Percentiles rank a stretch among this genome's conserved stretches.
Conservation (phyloP, 2,797 vertebrate genomes). For the Spinus pinus region DNA sequence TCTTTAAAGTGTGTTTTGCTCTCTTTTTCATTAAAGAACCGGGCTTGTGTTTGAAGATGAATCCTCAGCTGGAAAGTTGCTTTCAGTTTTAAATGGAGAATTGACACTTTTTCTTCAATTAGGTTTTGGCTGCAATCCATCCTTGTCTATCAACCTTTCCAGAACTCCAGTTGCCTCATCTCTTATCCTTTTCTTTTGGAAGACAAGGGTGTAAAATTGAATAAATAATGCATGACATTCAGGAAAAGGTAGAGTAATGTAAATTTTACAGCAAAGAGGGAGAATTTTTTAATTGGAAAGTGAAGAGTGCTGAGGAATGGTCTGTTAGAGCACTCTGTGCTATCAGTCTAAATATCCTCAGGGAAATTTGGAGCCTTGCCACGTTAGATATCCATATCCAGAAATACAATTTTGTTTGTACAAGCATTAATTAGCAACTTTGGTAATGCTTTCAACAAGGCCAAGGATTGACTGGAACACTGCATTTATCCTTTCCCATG, state of each 20-base stretch:
- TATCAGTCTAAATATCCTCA: neutral
- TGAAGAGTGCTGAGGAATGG: neutral
- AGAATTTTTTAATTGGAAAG: neutral
- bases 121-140: slow-evolving; percentile 17
- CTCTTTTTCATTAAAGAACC: slow-evolving; percentile 20
- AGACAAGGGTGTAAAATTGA: slow-evolving; percentile 10
- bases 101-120: slow-evolving; percentile 13
- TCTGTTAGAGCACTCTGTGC: neutral
- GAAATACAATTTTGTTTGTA: slow-evolving; percentile 19
- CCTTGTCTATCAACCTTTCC: slow-evolving; percentile 21
- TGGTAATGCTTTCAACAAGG: neutral
- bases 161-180: neutral
- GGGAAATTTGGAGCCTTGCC: neutral
- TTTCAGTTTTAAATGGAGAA: slow-evolving; percentile 48
- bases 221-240: slow-evolving; percentile 36
- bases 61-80: slow-evolving; percentile 43
- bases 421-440: slow-evolving; percentile 8
- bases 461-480: neutral
- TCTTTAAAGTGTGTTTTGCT: slow-evolving; percentile 39
- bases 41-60: slow-evolving; percentile 50
- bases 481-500: neutral
- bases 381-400: neutral
- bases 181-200: slow-evolving; percentile 13
- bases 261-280: neutral
- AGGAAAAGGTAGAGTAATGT: neutral